Conservation (phyloP, 2,797 vertebrate genomes). For the Salarias fasciatus region DNA sequence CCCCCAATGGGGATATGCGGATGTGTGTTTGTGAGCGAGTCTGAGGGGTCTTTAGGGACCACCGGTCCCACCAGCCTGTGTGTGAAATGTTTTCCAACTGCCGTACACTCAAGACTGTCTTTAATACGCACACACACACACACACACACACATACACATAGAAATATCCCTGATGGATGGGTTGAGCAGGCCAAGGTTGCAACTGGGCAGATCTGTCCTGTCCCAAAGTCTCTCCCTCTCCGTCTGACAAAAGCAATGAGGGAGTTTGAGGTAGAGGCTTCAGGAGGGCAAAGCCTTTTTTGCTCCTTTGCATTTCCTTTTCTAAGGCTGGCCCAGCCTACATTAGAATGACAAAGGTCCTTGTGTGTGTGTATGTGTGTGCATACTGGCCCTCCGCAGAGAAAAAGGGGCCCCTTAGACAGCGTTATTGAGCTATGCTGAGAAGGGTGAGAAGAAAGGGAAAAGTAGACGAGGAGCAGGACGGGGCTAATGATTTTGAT, state of each 20-base stretch:
- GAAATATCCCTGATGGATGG: conserved; percentile 82
- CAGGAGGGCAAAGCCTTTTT: conserved; percentile 79
- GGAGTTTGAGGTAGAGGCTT: conserved; percentile 78
- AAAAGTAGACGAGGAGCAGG: conserved; percentile 45
- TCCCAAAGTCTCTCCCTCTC: conserved; percentile 66
- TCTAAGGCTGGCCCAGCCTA: conserved; percentile 73
- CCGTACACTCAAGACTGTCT: conserved; percentile 65
- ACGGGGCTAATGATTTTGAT: conserved; percentile 59
- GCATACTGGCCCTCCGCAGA: conserved; percentile 66
- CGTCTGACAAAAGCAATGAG: conserved; percentile 79
- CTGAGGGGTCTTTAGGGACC: conserved; percentile 54
- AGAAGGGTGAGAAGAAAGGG: conserved; percentile 72
- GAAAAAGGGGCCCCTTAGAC: conserved; percentile 74
- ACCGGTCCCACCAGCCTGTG: conserved; percentile 71
- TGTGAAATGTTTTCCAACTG: conserved; percentile 80
- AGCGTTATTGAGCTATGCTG: conserved; percentile 80
- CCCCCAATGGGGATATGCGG: conserved; percentile 40
- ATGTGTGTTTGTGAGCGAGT: conserved; percentile 54
- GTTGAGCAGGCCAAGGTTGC: conserved; percentile 84
- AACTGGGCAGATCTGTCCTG: conserved; percentile 83
- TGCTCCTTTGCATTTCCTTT: conserved; percentile 83
- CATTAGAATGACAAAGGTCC: conserved; percentile 84
- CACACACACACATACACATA: conserved; percentile 39
- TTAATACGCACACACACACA: conserved; percentile 10
- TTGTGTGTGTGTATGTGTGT: conserved; percentile 63